These are phyloP conservation scores for Drosophila truncata DNA, from an alignment of 1,140 invertebrate species.

Conservation along the genomic window DNA sequence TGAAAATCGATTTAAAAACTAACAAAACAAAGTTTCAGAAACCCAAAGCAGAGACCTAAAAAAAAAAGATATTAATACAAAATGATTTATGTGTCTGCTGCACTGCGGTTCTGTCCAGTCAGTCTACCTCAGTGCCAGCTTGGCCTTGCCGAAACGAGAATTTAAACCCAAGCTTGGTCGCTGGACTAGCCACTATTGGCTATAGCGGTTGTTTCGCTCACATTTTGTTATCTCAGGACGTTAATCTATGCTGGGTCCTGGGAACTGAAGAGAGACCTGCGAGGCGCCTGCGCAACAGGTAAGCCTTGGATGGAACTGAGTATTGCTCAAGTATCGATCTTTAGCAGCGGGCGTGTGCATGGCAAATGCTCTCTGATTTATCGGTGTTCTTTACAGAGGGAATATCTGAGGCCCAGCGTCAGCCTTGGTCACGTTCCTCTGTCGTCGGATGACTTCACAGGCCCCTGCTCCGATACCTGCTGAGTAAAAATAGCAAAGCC, in stretches of 20 bases:
- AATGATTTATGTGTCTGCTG: conserved; percentile 75
- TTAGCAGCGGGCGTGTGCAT: conserved; percentile 61
- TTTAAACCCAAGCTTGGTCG: neutral
- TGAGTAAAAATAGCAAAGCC: conserved; percentile 66
- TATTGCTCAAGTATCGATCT: conserved; percentile 15
- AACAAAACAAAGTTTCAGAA: conserved; percentile 69
- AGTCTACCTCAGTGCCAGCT: neutral
- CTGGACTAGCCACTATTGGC: conserved; percentile 23
- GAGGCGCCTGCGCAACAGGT: conserved; percentile 70
- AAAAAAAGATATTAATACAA: conserved; percentile 71
- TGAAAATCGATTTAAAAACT: conserved; percentile 74
- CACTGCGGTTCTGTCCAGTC: conserved; percentile 35
- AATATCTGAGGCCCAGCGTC: conserved; percentile 28
- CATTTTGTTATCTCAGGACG: conserved; percentile 51
- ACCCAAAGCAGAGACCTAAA: conserved; percentile 11
- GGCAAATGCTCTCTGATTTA: conserved; percentile 75
- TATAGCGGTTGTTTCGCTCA: conserved; percentile 48
- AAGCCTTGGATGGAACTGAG: conserved; percentile 1
- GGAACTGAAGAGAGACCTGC: conserved; percentile 19
- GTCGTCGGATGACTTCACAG: conserved; percentile 56
- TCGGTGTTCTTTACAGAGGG: conserved; percentile 54
- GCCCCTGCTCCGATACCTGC: conserved; percentile 55
- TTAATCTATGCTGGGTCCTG: conserved; percentile 53
- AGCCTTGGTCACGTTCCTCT: conserved; percentile 61
- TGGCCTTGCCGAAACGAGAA: neutral